Base-by-base conservation (phyloP, 2,797 vertebrate genomes). In the Gymnoscopelus microlampas region DNA sequence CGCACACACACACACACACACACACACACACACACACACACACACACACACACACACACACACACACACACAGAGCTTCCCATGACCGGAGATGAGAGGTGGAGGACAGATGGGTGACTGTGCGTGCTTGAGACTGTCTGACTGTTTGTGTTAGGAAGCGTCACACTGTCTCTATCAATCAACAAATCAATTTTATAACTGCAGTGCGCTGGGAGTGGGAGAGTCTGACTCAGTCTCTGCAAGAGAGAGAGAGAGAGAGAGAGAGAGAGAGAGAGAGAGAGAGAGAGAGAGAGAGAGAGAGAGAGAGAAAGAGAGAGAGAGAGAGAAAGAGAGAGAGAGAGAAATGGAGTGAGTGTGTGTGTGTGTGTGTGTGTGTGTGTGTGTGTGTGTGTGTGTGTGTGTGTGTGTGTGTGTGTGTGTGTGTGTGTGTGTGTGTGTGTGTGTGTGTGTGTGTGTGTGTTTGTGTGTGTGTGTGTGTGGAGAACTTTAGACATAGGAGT, bases 41-140 rank as follows among this genome's bases (percentile, higher is more conserved):
- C 39, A 10, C 39, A 44, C 9, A 10, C 39, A 44, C 9, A 3
- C 9, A 5, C 14, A 12, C 5, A 6, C 24, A 5, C 14, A 6
- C 24, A 57, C 55, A 29, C 24, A 26, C 24, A 13, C 53, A 56
- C 61, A 68, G 68, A 59, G 61, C 85, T 88, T 91, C 79, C 88
- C 87, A 83, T 88, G 90, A 85, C 85, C 81, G 68, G 77, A 83
- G 88, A 89, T 77, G 84, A 89, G 79, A 81, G 73, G 83, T 44
- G 81, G 68, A 79, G 69, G 70, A 71, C 80, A 50, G 11, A 60
- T 79, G 73, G 65, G 73, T 82, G 72, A 63, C 78, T 64, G 74
- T 85, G 84, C 61, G 75, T 85, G 74, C 68, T 67, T 53, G 56
- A 54, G 62, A 64, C 4, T 35, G 60, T 53, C 57, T 51, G 15